These are phyloP conservation scores for Himalopsyche anomala DNA, from an alignment of 2,888 invertebrate genomes.

Conservation along the genomic window DNA sequence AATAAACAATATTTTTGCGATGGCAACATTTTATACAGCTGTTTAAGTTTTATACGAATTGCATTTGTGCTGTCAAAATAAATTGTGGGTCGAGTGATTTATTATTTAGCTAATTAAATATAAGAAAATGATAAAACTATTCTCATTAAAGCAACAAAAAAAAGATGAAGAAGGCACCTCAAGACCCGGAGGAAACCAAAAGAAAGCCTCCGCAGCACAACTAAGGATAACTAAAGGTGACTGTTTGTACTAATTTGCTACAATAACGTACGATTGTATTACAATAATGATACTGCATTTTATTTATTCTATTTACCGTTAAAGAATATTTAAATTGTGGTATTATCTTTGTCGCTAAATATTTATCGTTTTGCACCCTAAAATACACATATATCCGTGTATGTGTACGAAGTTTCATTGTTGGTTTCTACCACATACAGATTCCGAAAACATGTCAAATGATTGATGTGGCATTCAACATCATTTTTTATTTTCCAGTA, in stretches of 20 bases:
- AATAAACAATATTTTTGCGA: background rate
- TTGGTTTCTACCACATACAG: background rate
- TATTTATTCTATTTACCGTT: background rate
- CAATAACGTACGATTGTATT: slow-evolving; percentile 2
- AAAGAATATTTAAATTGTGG: background rate
- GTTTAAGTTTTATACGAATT: slow-evolving; percentile 57
- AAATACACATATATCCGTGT: background rate
- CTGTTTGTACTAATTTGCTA: slow-evolving; percentile 1
- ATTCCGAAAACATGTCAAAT: background rate
- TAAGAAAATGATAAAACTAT: slow-evolving; percentile 93
- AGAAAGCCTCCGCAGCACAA: slow-evolving; percentile 97
- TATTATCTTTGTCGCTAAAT: background rate
- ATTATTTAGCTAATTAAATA: slow-evolving; percentile 47
- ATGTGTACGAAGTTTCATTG: no score
- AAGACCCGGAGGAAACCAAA: slow-evolving; percentile 81
- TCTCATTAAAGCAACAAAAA: slow-evolving; percentile 98
- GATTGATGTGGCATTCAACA: background rate
- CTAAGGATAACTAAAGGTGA: slow-evolving; percentile 98
- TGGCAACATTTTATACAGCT: slow-evolving; percentile 56
- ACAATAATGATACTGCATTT: background rate
- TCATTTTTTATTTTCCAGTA: background rate
- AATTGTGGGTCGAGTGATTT: slow-evolving; percentile 59
- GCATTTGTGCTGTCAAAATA: slow-evolving; percentile 61
- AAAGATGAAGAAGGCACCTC: slow-evolving; percentile 94
- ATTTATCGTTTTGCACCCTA: background rate